Percentiles rank a stretch among this genome's conserved stretches.
Conservation (phyloP, 2,113 vertebrate genomes). For the Mesocricetus auratus region DNA sequence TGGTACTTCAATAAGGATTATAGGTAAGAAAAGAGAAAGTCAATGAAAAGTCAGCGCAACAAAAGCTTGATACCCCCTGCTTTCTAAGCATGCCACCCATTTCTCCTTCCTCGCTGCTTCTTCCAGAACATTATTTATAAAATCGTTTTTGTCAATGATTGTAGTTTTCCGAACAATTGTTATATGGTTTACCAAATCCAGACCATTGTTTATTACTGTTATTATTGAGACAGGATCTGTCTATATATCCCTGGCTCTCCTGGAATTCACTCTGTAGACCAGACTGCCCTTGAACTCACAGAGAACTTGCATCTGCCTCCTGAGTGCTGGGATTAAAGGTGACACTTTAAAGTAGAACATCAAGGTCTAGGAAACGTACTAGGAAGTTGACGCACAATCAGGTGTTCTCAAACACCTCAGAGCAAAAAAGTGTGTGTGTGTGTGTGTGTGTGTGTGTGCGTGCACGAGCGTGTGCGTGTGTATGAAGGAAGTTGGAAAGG, state of each 20-base stretch:
- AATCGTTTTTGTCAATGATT: not conserved
- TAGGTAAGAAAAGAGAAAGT: slow-evolving; percentile 33
- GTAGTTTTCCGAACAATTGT: slow-evolving; percentile 17
- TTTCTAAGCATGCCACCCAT: not conserved
- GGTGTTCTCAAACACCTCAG: not conserved
- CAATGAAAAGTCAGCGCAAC: slow-evolving; percentile 6
- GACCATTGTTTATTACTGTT: not conserved
- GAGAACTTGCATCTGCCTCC: not conserved
- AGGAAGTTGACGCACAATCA: slow-evolving; percentile 33
- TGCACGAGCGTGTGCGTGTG: not conserved
- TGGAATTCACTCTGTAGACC: not conserved
- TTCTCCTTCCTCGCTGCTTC: not conserved
- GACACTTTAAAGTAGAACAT: slow-evolving; percentile 35
- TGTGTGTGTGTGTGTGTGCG: not conserved
- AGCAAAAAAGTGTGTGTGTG: slow-evolving; percentile 37
- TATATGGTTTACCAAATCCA: not conserved
- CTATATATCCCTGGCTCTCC: not conserved
- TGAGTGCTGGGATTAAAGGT: not conserved
- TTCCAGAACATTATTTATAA: not conserved
- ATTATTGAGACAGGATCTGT: not conserved
- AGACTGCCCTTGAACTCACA: not conserved
- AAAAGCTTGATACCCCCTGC: slow-evolving; percentile 11
- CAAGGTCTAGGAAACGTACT: not conserved
- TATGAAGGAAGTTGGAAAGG: slow-evolving; percentile 3
- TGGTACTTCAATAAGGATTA: not conserved